A percentile compares a stretch with the other conserved stretches of the same genome.
Conservation (phyloP, 2,113 vertebrate species). For the Sebastes schlegelii region DNA sequence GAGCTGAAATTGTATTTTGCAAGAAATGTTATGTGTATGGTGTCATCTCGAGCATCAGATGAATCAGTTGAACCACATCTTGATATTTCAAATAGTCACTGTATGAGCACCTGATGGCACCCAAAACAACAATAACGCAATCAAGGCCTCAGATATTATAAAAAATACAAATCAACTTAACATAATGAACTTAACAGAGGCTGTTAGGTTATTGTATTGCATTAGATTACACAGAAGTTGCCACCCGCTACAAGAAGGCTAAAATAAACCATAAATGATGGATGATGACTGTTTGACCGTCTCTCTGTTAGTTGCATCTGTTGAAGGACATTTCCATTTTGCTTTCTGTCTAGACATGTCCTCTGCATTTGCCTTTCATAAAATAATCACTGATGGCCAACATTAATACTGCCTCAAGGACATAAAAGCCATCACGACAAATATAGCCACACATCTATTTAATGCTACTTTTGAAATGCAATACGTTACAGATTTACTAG, state of each 20-base stretch:
- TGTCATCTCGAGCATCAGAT: background rate
- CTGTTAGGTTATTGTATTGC: background rate
- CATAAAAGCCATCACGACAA: background rate
- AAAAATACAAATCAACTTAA: background rate
- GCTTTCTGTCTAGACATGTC: conserved; percentile 58
- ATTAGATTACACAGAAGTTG: background rate
- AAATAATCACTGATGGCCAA: conserved; percentile 6
- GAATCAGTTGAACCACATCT: background rate
- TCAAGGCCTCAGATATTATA: background rate
- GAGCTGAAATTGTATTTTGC: background rate
- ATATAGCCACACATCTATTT: background rate
- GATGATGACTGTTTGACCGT: background rate
- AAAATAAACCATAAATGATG: background rate
- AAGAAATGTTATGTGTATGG: background rate
- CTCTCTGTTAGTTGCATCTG: background rate
- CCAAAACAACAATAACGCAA: background rate
- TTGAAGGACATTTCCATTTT: conserved; percentile 33
- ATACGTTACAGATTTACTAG: background rate
- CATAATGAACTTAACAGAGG: background rate
- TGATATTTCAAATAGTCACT: background rate
- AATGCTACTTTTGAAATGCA: background rate
- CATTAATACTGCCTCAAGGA: conserved; percentile 19
- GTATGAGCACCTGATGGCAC: background rate
- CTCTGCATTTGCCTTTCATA: conserved; percentile 52
- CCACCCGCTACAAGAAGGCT: background rate